Evolutionary conservation across 2,113 vertebrate species (phyloP).

Genomic region (Forbesichthys papilliferus): DNA sequence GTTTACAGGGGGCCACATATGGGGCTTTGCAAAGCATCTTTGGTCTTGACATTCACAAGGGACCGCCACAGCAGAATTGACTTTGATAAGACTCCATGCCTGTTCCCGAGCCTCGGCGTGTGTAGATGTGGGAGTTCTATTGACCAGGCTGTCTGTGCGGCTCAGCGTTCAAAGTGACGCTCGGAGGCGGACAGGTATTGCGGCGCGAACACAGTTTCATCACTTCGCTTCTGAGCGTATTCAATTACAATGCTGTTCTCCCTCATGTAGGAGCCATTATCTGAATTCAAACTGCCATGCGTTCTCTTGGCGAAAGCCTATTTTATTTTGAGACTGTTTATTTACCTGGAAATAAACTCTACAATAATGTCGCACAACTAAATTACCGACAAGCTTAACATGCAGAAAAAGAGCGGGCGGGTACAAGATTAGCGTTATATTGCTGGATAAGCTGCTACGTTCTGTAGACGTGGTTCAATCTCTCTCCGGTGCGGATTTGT

Average conservation of each 20-base stretch:
- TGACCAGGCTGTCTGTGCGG: slow-evolving; percentile 14
- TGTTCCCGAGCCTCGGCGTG: slow-evolving; percentile 31
- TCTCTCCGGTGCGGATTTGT: background rate
- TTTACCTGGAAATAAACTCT: slow-evolving; percentile 11
- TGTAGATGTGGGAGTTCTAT: slow-evolving; percentile 19
- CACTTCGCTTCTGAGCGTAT: slow-evolving; percentile 6
- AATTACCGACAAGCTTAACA: background rate
- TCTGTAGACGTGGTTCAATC: slow-evolving; percentile 12
- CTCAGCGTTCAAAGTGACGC: slow-evolving; percentile 21
- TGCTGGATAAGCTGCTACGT: background rate
- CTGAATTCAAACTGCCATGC: slow-evolving; percentile 25
- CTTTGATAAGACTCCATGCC: slow-evolving; percentile 28
- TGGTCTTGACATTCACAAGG: slow-evolving; percentile 13
- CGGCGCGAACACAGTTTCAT: slow-evolving; percentile 18
- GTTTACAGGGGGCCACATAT: slow-evolving; percentile 33
- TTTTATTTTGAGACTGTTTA: background rate
- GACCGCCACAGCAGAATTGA: slow-evolving; percentile 26
- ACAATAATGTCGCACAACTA: slow-evolving; percentile 1
- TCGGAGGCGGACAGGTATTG: slow-evolving; percentile 13
- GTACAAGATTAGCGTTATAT: slow-evolving; percentile 10
- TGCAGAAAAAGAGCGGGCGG: background rate
- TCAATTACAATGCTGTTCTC: slow-evolving; percentile 38
- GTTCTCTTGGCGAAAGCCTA: slow-evolving; percentile 27
- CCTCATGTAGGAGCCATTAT: background rate
- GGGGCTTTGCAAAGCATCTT: slow-evolving; percentile 17